These are phyloP conservation scores for Phalacrocorax pelagicus DNA, from an alignment of 2,113 vertebrate species.

Conservation along the genomic window DNA sequence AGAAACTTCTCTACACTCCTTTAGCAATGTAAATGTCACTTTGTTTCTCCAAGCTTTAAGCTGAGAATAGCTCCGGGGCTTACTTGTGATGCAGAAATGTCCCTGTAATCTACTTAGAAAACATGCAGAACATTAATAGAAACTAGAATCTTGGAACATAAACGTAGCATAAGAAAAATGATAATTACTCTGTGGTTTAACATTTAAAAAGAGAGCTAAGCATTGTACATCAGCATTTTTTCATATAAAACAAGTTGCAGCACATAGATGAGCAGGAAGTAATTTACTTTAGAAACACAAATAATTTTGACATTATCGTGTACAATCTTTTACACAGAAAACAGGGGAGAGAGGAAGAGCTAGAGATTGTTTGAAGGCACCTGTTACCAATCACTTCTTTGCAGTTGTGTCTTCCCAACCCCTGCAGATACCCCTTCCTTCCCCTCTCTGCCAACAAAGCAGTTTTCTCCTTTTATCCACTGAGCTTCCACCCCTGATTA, in stretches of 20 bases:
- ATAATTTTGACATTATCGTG: slow-evolving; percentile 41
- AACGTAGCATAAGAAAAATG: slow-evolving; percentile 75
- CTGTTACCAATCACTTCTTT: slow-evolving; percentile 54
- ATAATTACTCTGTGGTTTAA: slow-evolving; percentile 77
- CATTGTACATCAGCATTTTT: slow-evolving; percentile 61
- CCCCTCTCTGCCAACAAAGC: slow-evolving; percentile 20
- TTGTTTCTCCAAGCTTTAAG: slow-evolving; percentile 70
- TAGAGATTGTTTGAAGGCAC: slow-evolving; percentile 28
- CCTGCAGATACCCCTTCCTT: slow-evolving; percentile 43
- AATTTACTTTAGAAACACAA: slow-evolving; percentile 38
- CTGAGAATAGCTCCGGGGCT: slow-evolving; percentile 73
- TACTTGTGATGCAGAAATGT: slow-evolving; percentile 77
- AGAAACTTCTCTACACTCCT: slow-evolving; percentile 61
- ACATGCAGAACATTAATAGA: slow-evolving; percentile 73
- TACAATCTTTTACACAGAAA: slow-evolving; percentile 12
- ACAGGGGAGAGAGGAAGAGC: not conserved
- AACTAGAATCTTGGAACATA: slow-evolving; percentile 72
- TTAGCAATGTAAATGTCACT: slow-evolving; percentile 74
- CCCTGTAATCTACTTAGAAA: slow-evolving; percentile 77
- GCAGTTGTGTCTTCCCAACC: not conserved
- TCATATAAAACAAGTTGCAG: slow-evolving; percentile 41
- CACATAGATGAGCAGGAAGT: slow-evolving; percentile 56
- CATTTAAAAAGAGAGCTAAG: slow-evolving; percentile 70
- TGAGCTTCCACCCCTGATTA: slow-evolving; percentile 36
- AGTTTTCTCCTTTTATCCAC: slow-evolving; percentile 51